These are phyloP conservation scores for Suillia variegata DNA, from an alignment of 2,888 invertebrate genomes.

Conservation along the genomic window DNA sequence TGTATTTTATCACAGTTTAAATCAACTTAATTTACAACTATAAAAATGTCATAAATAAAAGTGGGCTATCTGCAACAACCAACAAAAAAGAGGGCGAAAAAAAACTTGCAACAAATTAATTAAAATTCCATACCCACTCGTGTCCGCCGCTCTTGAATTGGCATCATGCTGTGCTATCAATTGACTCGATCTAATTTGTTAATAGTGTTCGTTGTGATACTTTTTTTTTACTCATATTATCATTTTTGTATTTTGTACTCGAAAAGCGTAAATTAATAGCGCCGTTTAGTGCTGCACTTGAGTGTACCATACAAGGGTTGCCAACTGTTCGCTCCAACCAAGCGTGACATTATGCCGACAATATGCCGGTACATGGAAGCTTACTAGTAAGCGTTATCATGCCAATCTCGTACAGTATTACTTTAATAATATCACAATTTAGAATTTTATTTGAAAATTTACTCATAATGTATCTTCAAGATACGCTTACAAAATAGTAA, in stretches of 20 bases:
- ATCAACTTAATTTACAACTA: slow-evolving; percentile 1
- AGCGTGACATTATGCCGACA: background rate
- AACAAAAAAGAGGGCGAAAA: no score
- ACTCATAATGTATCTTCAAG: no score
- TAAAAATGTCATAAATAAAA: slow-evolving; percentile 6
- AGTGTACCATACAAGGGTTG: background rate
- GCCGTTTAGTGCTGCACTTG: background rate
- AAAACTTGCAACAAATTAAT: background rate
- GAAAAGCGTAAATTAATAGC: slow-evolving; percentile 2
- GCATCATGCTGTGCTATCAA: background rate
- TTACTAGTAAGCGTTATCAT: no score
- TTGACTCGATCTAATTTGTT: slow-evolving; percentile 4
- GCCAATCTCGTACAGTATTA: no score
- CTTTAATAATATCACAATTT: no score
- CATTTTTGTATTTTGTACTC: no score
- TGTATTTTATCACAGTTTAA: no score
- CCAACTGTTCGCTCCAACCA: background rate
- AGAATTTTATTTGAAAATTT: no score
- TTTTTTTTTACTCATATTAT: no score
- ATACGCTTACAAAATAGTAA: no score
- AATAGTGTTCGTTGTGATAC: background rate
- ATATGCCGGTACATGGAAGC: no score
- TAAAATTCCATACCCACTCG: background rate
- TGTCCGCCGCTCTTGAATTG: background rate
- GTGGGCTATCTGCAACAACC: background rate